phyloP scores from a whole-genome alignment of 2,797 vertebrate species.

The Picus viridis region DNA sequence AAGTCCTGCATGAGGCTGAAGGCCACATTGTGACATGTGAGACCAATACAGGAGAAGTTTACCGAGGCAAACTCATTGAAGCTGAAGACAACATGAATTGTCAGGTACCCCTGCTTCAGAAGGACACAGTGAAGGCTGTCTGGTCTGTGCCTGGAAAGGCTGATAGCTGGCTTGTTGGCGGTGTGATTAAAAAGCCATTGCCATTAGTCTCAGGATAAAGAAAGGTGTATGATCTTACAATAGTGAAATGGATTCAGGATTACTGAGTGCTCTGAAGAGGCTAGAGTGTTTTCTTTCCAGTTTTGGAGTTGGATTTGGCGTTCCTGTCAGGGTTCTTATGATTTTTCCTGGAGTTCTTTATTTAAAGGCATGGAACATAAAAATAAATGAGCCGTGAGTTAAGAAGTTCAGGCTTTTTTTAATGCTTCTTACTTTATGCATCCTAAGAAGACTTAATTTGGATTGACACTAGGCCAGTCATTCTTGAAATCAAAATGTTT shows the following conservation, averaged over 20 bases:
- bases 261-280: background rate
- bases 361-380: rapidly evolving
- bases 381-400: background rate
- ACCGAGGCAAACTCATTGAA: slow-evolving; percentile 95
- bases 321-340: background rate
- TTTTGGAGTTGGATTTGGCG: background rate
- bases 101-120: slow-evolving; percentile 80
- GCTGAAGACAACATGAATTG: slow-evolving; percentile 99
- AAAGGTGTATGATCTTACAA: rapidly evolving
- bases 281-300: background rate
- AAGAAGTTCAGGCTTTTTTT: background rate
- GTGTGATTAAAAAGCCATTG: rapidly evolving
- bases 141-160: background rate
- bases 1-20: slow-evolving; percentile 97
- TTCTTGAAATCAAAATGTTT: background rate
- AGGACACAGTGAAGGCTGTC: rapidly evolving
- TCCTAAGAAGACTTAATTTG: background rate
- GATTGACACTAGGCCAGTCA: background rate
- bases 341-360: background rate
- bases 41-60: slow-evolving; percentile 97
- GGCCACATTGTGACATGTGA: slow-evolving; percentile 98
- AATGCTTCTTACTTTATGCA: rapidly evolving
- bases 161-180: too few relatives aligned
- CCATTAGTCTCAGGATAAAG: background rate
- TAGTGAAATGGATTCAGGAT: background rate